A percentile compares a stretch with the other conserved stretches of the same genome.
Evolutionary conservation across 2,797 vertebrate genomes (phyloP).

Genomic region (Pempheris klunzingeri): DNA sequence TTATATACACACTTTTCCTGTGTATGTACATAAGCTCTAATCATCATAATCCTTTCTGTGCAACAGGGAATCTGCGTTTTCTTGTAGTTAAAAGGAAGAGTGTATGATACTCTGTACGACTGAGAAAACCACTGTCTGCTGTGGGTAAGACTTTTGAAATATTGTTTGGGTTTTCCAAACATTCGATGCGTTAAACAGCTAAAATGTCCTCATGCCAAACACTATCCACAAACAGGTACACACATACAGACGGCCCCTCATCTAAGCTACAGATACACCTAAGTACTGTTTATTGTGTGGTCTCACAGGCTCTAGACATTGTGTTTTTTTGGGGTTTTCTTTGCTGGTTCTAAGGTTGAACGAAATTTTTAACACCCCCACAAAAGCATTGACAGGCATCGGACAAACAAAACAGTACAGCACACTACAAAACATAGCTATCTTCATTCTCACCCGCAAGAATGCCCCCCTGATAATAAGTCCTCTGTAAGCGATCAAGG

Average conservation of each 20-base stretch:
- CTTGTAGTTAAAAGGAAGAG: slow-evolving; percentile 44
- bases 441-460: slow-evolving; percentile 83
- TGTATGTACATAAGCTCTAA: slow-evolving; percentile 52
- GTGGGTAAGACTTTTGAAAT: slow-evolving; percentile 44
- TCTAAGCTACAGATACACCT: slow-evolving; percentile 46
- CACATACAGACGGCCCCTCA: slow-evolving; percentile 51
- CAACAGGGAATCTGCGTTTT: slow-evolving; percentile 39
- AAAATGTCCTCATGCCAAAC: slow-evolving; percentile 63
- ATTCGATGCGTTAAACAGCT: slow-evolving; percentile 45
- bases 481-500: slow-evolving; percentile 86
- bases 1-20: slow-evolving; percentile 46
- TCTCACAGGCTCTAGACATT: slow-evolving; percentile 1
- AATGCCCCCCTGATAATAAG: slow-evolving; percentile 85
- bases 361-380: background rate
- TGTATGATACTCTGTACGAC: slow-evolving; percentile 48
- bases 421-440: slow-evolving; percentile 79
- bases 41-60: slow-evolving; percentile 48
- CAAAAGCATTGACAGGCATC: slow-evolving; percentile 69
- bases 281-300: slow-evolving; percentile 6
- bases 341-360: slow-evolving; percentile 9
- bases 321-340: slow-evolving; percentile 18
- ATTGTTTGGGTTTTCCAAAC: slow-evolving; percentile 54
- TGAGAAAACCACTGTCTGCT: slow-evolving; percentile 49
- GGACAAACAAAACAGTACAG: slow-evolving; percentile 75
- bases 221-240: slow-evolving; percentile 67